Base-by-base conservation (phyloP, 1,140 invertebrate genomes). In the Cydia fagiglandana region DNA sequence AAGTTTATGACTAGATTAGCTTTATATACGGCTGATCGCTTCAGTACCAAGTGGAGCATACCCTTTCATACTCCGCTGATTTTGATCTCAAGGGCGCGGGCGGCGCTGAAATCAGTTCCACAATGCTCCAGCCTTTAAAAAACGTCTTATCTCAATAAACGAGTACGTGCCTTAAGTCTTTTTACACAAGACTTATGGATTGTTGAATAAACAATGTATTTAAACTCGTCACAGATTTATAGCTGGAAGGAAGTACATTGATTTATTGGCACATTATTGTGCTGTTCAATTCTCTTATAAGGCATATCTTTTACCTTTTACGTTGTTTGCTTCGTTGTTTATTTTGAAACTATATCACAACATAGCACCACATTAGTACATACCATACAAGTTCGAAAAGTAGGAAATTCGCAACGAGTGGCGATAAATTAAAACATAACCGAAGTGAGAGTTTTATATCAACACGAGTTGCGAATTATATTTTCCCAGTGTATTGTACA, bases 61-160 rank as follows among this genome's bases (percentile, higher is more conserved):
- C 66, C 34, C 30, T 70, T 45, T 70, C 34, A 70, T 70, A 70
- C 66, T 38, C 66, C 66, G n/a, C 66, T 70, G 66, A 70, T 70
- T 70, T 38, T 17, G 66, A 70, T 70, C 38, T 70, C 66, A 70
- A 70, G 66, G 66, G 30, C 34, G 34, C 34, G 17, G 30, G 66
- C 30, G 24, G 61, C 30, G 30, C 28, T 38, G 64, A 66, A 70
- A 70, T 70, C 66, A 70, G 66, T 70, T 17, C 30, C n/a, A 70
- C 66, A 20, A 15, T 41, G n/a, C n/a, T 10, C 30, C 34, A 9
- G 12, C 5, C 6, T 41, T 20, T n/a, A 70, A 38, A 45, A 61
- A 61, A 61, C 56, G 56, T 24, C 56, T 2, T 24, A 61, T 61
- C 17, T 61, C 56, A 20, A 24, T 61, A 12, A 24, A 2, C 56